Evolutionary conservation across 2,797 vertebrate species (phyloP).

Genomic region (Onychomys leucogaster): DNA sequence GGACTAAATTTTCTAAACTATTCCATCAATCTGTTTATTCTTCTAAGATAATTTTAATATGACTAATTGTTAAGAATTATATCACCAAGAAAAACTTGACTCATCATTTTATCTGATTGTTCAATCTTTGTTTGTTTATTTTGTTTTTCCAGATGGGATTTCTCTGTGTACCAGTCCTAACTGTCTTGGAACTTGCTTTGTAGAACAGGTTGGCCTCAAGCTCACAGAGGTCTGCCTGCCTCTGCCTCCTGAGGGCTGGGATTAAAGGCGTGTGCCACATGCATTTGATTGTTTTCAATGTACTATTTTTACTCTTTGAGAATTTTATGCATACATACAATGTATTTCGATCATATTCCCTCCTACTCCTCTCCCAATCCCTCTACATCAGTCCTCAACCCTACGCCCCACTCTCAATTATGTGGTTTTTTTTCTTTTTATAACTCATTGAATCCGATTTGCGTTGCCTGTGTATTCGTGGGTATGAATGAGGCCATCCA

Average conservation of each 20-base stretch:
- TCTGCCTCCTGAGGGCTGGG: neutral
- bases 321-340: neutral
- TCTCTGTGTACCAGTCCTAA: neutral
- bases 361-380: neutral
- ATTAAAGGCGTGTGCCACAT: neutral
- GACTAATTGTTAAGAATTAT: neutral
- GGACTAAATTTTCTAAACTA: neutral
- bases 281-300: neutral
- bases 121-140: neutral
- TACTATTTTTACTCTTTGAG: neutral
- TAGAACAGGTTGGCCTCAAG: neutral
- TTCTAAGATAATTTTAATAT: constrained; percentile 21
- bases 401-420: neutral
- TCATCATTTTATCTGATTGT: neutral
- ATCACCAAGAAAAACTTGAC: constrained; percentile 17
- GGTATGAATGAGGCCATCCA: neutral
- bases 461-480: neutral
- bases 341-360: neutral
- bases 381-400: neutral
- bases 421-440: neutral
- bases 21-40: neutral
- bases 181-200: neutral
- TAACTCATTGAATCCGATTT: neutral
- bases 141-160: neutral
- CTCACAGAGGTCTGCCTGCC: neutral